Base-by-base conservation (phyloP, 2,113 vertebrate genomes). In the Lamprotornis superbus region DNA sequence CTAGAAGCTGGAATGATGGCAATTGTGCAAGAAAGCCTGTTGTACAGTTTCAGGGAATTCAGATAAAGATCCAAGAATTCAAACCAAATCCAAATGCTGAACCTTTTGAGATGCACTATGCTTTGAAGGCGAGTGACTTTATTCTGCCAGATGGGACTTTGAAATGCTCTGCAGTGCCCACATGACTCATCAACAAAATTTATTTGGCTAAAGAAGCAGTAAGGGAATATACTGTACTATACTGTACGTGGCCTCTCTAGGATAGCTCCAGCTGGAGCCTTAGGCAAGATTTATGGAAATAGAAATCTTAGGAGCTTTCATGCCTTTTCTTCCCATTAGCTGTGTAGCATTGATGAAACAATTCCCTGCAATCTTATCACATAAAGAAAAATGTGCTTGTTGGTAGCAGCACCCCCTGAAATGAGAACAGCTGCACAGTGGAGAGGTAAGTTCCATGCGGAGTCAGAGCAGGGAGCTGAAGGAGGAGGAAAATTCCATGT, bases 251-350 rank as follows among this genome's bases (percentile, higher is more conserved):
- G 69, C 37, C 90, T 75, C 91, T 92, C 50, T 94, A 96, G 93
- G 94, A 92, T 80, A 89, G 70, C 60, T 96, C 87, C 94, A 97
- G 86, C 94, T 96, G 90, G 73, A 95, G 90, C 93, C 75, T 93
- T 89, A 95, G 95, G 91, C 90, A 96, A 93, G 95, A 94, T 97
- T 93, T 97, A 95, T 96, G 91, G 94, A 95, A 96, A 94, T 89
- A 22, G 56, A 95, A 87, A 89, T 95, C 84, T 95, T 77, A 90
- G 86, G 67, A 83, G 40, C 39, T 61, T 79, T 92, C 11, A 0
- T 77, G 77, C 49, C 44, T 95, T 95, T 92, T 83, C 44, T 84
- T 73, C 42, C 56, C 20, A 74, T 91, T 94, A 87, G 35, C 63
- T 53, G 31, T 68, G 39, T 71, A 78, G 37, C 37, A 91, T 73